A percentile compares a stretch with the other conserved stretches of the same genome.
phyloP scores from a whole-genome alignment of 2,113 vertebrate species.

The Probosciger aterrimus region DNA sequence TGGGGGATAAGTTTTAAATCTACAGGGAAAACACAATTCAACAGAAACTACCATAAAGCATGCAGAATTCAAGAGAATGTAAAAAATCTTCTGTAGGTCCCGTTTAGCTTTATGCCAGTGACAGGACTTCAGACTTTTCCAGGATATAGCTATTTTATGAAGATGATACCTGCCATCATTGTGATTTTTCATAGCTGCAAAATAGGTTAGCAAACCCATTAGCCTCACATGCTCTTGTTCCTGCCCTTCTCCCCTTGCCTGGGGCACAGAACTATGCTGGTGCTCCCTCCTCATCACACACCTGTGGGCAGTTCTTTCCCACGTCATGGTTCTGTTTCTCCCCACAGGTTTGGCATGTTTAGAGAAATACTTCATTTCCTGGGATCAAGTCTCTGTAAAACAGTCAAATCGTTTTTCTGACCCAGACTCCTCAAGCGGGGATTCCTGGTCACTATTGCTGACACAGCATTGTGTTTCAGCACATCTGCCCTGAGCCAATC shows the following conservation, averaged over 20 bases:
- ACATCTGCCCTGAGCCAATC: background rate
- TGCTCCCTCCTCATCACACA: background rate
- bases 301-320: background rate
- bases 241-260: background rate
- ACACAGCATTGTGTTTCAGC: accelerated
- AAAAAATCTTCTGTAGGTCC: background rate
- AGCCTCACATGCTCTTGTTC: background rate
- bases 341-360: background rate
- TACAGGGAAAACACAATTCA: background rate
- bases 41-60: background rate
- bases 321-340: background rate
- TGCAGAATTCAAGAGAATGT: background rate
- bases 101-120: background rate
- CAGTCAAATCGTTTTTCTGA: background rate
- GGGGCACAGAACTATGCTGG: too few relatives aligned
- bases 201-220: background rate
- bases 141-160: background rate
- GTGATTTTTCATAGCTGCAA: background rate
- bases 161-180: background rate
- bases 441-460: background rate
- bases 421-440: background rate
- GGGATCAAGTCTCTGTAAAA: background rate
- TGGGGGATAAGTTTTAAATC: background rate
- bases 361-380: background rate
- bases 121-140: background rate